phyloP scores from a whole-genome alignment of 2,113 vertebrate species.

The Platanista minor region DNA sequence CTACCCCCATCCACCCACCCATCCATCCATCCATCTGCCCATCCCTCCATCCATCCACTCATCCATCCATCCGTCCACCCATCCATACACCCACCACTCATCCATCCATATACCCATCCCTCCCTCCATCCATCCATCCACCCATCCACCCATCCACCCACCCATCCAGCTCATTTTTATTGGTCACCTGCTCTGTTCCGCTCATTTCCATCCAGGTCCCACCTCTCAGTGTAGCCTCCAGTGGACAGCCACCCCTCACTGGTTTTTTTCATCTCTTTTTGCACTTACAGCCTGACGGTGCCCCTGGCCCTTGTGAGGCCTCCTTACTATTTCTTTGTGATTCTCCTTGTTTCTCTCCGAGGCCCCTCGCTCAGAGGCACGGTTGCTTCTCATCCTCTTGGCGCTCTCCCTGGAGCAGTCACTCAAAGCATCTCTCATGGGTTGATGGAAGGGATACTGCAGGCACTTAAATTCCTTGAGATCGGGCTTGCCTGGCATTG shows the following conservation, averaged over 20 bases:
- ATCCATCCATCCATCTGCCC: rapidly evolving
- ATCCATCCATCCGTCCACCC: too few species aligned
- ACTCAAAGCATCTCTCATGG: background rate
- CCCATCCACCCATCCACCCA: rapidly evolving
- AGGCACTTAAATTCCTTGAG: background rate
- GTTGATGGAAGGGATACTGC: background rate
- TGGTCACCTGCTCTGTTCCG: background rate
- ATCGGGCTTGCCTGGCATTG: background rate
- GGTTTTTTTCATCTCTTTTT: background rate
- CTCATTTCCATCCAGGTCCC: background rate
- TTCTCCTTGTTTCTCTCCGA: background rate
- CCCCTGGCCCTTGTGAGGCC: background rate
- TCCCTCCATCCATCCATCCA: rapidly evolving
- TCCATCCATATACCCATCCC: rapidly evolving
- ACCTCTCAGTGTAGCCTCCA: background rate
- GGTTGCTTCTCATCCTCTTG: background rate
- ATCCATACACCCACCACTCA: rapidly evolving
- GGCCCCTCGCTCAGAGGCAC: background rate
- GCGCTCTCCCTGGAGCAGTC: background rate
- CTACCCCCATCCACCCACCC: rapidly evolving
- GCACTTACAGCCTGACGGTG: background rate
- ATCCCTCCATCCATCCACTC: background rate
- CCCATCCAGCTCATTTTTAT: background rate
- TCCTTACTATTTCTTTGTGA: background rate
- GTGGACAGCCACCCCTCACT: background rate